Percentiles rank a stretch among this genome's conserved stretches.
Conservation (phyloP, 2,113 vertebrate species). For the Prionailurus bengalensis region DNA sequence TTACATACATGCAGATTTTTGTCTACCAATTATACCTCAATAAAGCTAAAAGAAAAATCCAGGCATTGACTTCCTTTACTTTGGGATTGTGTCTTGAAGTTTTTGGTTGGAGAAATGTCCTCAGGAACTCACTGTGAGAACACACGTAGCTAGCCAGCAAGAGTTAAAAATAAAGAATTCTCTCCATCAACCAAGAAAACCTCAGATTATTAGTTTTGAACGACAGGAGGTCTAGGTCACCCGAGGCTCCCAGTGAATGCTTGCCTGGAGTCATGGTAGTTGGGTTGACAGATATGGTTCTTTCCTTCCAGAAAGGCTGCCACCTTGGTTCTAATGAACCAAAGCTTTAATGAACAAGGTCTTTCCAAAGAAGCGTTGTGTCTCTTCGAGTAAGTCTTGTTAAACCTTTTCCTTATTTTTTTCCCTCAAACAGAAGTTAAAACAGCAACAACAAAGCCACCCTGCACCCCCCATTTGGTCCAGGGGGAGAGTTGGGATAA, state of each 20-base stretch:
- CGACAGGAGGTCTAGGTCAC: background rate
- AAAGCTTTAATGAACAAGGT: background rate
- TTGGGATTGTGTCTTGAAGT: background rate
- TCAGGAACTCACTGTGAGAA: background rate
- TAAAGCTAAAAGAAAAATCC: background rate
- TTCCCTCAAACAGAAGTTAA: background rate
- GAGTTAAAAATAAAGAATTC: background rate
- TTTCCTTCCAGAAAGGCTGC: background rate
- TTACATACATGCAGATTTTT: background rate
- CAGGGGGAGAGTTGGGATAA: slow-evolving; percentile 17
- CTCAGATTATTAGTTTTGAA: background rate
- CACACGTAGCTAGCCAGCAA: background rate
- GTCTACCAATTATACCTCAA: background rate
- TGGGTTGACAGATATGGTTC: background rate
- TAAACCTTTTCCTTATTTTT: background rate
- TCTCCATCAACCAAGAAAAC: background rate
- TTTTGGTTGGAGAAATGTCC: slow-evolving; percentile 14
- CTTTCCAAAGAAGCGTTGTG: background rate
- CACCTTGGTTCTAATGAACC: slow-evolving; percentile 61
- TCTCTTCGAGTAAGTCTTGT: slow-evolving; percentile 72
- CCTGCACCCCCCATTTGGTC: background rate
- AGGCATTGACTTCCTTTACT: background rate
- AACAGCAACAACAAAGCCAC: background rate
- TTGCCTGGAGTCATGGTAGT: background rate
- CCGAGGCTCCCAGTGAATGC: background rate